Conservation (phyloP, 2,888 invertebrate species). For the Eupithecia abbreviata region DNA sequence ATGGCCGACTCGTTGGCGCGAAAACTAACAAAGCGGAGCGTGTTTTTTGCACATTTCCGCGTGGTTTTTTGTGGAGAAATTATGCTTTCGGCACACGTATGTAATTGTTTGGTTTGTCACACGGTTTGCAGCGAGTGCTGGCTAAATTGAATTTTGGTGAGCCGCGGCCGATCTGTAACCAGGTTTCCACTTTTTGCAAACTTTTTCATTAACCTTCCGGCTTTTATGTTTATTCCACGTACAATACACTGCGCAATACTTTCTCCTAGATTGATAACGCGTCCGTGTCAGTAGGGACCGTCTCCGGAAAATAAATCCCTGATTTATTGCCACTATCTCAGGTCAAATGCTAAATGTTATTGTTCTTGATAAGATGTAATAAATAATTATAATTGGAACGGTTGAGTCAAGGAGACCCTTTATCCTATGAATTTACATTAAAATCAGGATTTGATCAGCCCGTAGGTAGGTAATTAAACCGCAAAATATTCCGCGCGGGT, state of each 20-base stretch:
- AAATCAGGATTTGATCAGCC: slow-evolving; percentile 36
- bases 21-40: slow-evolving; percentile 72
- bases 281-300: slow-evolving; percentile 23
- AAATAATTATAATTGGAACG: slow-evolving; percentile 23
- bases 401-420: slow-evolving; percentile 16
- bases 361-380: slow-evolving; percentile 40
- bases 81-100: slow-evolving; percentile 79
- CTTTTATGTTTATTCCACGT: slow-evolving; percentile 20
- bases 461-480: slow-evolving; percentile 50
- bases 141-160: slow-evolving; percentile 79
- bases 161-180: slow-evolving; percentile 68
- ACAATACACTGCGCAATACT: slow-evolving; percentile 18
- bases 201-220: slow-evolving; percentile 43
- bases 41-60: slow-evolving; percentile 69
- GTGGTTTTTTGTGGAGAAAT: slow-evolving; percentile 73
- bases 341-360: slow-evolving; percentile 55
- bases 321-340: slow-evolving; percentile 43
- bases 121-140: slow-evolving; percentile 59
- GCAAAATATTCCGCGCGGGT: slow-evolving; percentile 48
- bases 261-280: slow-evolving; percentile 21
- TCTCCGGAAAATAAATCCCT: slow-evolving; percentile 23
- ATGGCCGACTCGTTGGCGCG: slow-evolving; percentile 73
- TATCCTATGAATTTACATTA: slow-evolving; percentile 28
- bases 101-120: slow-evolving; percentile 82
- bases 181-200: slow-evolving; percentile 50